A percentile compares a stretch with the other conserved stretches of the same genome.
These are phyloP conservation scores for Gymnothorax reevesii DNA, from an alignment of 2,797 vertebrate species.

Conservation along the genomic window DNA sequence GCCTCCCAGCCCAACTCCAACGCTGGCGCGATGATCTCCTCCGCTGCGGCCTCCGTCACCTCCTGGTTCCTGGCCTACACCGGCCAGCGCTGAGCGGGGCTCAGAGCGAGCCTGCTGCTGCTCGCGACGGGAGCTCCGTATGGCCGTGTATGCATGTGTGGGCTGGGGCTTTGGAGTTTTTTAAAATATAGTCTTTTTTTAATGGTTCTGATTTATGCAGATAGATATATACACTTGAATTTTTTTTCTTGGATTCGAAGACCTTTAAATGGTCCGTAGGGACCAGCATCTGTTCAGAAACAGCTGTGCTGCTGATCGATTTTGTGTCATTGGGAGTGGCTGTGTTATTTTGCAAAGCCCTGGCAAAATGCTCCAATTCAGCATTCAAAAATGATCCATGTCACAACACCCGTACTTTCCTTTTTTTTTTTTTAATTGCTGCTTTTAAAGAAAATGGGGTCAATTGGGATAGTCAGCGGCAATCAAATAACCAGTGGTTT, in stretches of 20 bases:
- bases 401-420: not conserved
- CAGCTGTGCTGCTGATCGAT: not conserved
- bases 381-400: not conserved
- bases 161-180: not conserved
- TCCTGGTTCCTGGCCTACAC: conserved; percentile 95
- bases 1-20: conserved; percentile 85
- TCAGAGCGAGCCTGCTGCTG: not conserved
- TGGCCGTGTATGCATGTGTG: conserved; percentile 6
- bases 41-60: conserved; percentile 93
- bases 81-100: conserved; percentile 80
- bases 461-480: not conserved
- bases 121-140: not conserved
- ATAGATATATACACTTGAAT: conserved; percentile 5
- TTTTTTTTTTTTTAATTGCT: not conserved
- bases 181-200: not conserved
- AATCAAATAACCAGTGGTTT: not conserved
- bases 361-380: not conserved
- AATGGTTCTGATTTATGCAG: conserved; percentile 23
- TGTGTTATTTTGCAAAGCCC: not conserved
- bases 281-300: not conserved
- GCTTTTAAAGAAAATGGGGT: not conserved
- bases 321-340: not conserved
- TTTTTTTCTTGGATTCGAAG: conserved; percentile 13
- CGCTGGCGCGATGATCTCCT: conserved; percentile 93
- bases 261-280: not conserved